Evolutionary conservation across 2,888 invertebrate genomes (phyloP).

Genomic region (Bellardia bayeri): DNA sequence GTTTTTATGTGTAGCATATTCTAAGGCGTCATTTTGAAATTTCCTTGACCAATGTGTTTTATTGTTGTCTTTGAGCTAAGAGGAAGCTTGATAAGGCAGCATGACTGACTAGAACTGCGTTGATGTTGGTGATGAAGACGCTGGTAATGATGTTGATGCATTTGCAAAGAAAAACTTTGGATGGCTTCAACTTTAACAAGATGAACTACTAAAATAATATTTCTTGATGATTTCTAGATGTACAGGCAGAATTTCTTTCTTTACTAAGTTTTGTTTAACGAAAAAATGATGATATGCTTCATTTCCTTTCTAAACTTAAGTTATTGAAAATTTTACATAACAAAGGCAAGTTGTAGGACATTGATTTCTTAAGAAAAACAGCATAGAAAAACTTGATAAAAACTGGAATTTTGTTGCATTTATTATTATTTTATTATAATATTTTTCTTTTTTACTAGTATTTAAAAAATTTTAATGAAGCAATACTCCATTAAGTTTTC

Average conservation of each 20-base stretch:
- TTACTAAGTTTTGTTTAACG: neutral
- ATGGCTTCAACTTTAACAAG: neutral
- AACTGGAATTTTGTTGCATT: too few species aligned
- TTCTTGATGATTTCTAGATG: neutral
- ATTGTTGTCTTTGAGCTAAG: neutral
- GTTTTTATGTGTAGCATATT: too few species aligned
- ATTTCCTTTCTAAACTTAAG: neutral
- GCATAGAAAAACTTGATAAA: too few species aligned
- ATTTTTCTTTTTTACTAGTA: too few species aligned
- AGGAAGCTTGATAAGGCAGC: neutral
- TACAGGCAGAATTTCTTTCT: neutral
- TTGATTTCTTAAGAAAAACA: too few species aligned
- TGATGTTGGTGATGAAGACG: neutral
- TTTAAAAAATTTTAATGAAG: too few species aligned
- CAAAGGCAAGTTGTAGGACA: too few species aligned
- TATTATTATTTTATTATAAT: too few species aligned
- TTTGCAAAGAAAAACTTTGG: conserved; percentile 9
- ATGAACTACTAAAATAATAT: neutral
- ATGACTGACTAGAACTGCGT: neutral
- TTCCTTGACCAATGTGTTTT: neutral
- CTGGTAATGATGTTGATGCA: neutral
- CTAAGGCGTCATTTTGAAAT: neutral
- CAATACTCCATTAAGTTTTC: too few species aligned
- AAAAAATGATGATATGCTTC: neutral
- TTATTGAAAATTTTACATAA: too few species aligned